Evolutionary conservation across 2,797 vertebrate species (phyloP).

Genomic region (Arnoldichthys spilopterus): DNA sequence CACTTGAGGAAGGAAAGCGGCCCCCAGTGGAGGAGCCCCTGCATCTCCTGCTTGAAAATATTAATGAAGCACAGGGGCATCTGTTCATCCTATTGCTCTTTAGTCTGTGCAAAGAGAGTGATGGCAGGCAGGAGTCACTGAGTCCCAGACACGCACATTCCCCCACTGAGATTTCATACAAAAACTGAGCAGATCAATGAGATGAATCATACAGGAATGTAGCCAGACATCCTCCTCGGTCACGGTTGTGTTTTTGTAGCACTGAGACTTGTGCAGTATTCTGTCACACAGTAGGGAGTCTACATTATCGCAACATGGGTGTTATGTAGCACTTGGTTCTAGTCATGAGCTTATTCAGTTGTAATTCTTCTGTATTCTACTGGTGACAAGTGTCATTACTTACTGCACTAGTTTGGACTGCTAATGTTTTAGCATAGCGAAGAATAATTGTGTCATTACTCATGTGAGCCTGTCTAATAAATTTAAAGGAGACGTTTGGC

Average conservation of each 20-base stretch:
- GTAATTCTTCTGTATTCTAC: background rate
- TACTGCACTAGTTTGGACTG: background rate
- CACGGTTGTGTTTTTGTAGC: constrained; percentile 12
- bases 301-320: constrained; percentile 5
- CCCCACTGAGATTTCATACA: background rate
- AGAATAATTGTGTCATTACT: background rate
- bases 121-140: background rate
- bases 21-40: background rate
- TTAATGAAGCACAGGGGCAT: constrained; percentile 31
- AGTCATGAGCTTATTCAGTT: constrained; percentile 15
- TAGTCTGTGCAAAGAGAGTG: background rate
- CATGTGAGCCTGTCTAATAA: background rate
- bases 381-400: constrained; percentile 16
- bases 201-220: background rate
- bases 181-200: background rate
- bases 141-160: background rate
- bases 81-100: background rate
- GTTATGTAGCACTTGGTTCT: constrained; percentile 20
- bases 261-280: constrained; percentile 7
- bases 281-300: constrained; percentile 17
- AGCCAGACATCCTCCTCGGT: background rate
- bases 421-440: constrained; percentile 1
- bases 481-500: background rate
- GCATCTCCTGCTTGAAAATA: constrained; percentile 22
- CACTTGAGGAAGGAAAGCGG: constrained; percentile 28